Evolutionary conservation across 2,888 invertebrate species (phyloP).

Genomic region (Coleophora flavipennella): DNA sequence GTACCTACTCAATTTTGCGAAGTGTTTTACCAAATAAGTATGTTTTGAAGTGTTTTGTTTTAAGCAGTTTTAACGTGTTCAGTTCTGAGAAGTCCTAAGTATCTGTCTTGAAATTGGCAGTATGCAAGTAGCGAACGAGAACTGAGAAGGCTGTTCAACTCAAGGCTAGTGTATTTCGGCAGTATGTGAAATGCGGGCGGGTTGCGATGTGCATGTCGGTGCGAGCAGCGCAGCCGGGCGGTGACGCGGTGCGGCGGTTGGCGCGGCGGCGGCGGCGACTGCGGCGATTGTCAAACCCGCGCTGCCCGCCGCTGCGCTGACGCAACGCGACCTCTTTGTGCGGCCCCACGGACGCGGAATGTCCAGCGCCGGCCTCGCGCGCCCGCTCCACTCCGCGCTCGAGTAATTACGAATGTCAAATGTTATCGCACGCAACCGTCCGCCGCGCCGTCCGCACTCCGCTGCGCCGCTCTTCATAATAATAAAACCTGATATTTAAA

Average conservation of each 20-base stretch:
- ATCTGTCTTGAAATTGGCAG: no score
- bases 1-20: no score
- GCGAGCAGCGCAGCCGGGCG: conserved; percentile 17
- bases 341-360: conserved; percentile 48
- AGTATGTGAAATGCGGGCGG: conserved; percentile 44
- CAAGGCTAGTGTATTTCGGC: conserved; percentile 56
- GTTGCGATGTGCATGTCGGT: conserved; percentile 10
- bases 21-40: no score
- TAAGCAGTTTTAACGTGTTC: no score
- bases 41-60: no score
- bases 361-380: conserved; percentile 47
- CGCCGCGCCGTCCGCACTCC: conserved; percentile 66
- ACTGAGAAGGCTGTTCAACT: conserved; percentile 48
- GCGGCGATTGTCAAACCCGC: conserved; percentile 26
- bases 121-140: conserved; percentile 9
- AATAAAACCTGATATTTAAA: conserved; percentile 74
- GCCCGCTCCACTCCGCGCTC: conserved; percentile 45
- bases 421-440: conserved; percentile 73
- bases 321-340: conserved; percentile 71
- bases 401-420: conserved; percentile 73
- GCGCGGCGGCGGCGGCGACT: conserved; percentile 16
- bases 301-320: conserved; percentile 35
- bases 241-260: conserved; percentile 13
- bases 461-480: conserved; percentile 73
- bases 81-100: no score